Base-by-base conservation (phyloP, 2,113 vertebrate genomes). In the Pluvialis apricaria region DNA sequence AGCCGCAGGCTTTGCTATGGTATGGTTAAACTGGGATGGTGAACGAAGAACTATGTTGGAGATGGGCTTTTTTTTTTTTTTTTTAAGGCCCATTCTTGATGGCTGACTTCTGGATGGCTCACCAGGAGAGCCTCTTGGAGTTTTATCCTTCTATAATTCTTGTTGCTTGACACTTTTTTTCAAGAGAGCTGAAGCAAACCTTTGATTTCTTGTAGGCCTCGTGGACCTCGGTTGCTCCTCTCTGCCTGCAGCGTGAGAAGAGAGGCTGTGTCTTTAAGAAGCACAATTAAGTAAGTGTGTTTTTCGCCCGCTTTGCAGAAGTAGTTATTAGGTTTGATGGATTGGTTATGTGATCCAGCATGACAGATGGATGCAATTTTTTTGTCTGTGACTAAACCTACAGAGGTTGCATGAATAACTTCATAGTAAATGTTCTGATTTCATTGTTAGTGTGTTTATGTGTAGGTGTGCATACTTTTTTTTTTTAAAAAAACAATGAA, bases 371-470 rank as follows among this genome's bases (percentile, higher is more conserved):
- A 80, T 86, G 69, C 92, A 71, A 40, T 89, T 85, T 77, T 94
- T 94, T 88, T 95, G 80, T 88, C 72, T 96, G 5, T 87, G 94
- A 94, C 83, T 94, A 96, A 94, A 68, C 44, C 73, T 94, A 65
- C 28, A 68, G 80, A 79, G 73, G 69, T 57, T 95, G 70, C 69
- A 61, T 78, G 86, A 94, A 72, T 82, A 92, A 61, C 83, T 92
- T 79, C 4, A 28, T 78, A 79, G 83, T 94, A 86, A 70, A 20
- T 28, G 36, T 82, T 95, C 61, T 49, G 19, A 32, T 85, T 94
- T 82, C 28, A 21, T 26, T 76, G 9, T 42, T 61, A 79, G 34
- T 24, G 7, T 91, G 26, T 82, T 89, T 92, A 73, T 11, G 4
- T 44, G 31, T 79, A 51, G 24, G 22, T 75, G 28, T 71, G 12